Evolutionary conservation across 2,797 vertebrate genomes (phyloP).

Genomic region (Gastrophryne carolinensis): DNA sequence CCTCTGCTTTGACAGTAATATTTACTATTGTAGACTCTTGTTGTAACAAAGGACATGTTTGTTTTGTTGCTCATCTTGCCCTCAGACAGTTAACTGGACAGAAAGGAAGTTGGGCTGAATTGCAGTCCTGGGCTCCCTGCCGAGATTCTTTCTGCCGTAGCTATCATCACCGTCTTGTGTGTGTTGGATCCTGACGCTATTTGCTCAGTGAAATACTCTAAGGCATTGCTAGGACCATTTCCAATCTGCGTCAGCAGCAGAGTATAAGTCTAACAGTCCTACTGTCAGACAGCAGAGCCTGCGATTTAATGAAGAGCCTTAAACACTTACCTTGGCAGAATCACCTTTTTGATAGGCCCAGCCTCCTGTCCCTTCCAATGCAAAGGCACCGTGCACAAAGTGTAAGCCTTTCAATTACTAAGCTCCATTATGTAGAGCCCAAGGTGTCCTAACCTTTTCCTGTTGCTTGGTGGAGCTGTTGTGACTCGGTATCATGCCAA

Average conservation of each 20-base stretch:
- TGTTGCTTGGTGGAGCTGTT: not conserved
- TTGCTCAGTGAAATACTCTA: conserved; percentile 29
- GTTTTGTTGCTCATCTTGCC: not conserved
- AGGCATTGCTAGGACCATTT: conserved; percentile 23
- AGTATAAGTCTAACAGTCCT: not conserved
- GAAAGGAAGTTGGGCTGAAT: not conserved
- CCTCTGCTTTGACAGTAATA: too few species aligned
- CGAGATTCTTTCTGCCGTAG: conserved; percentile 15
- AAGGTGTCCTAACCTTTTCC: not conserved
- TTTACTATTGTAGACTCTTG: too few species aligned
- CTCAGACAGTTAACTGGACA: conserved; percentile 12
- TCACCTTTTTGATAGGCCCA: not conserved
- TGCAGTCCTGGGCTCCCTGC: not conserved
- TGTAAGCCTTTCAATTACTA: not conserved
- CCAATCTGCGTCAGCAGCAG: conserved; percentile 26
- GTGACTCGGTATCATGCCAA: not conserved
- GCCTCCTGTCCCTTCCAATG: not conserved
- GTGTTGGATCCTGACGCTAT: conserved; percentile 39
- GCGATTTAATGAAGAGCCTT: not conserved
- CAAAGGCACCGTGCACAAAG: not conserved
- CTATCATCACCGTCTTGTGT: conserved; percentile 25
- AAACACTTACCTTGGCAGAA: not conserved
- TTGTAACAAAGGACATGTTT: not conserved
- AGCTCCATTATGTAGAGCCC: not conserved
- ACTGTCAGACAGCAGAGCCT: not conserved